phyloP scores from a whole-genome alignment of 2,888 invertebrate genomes.

The Cyrtodaria siliqua region DNA sequence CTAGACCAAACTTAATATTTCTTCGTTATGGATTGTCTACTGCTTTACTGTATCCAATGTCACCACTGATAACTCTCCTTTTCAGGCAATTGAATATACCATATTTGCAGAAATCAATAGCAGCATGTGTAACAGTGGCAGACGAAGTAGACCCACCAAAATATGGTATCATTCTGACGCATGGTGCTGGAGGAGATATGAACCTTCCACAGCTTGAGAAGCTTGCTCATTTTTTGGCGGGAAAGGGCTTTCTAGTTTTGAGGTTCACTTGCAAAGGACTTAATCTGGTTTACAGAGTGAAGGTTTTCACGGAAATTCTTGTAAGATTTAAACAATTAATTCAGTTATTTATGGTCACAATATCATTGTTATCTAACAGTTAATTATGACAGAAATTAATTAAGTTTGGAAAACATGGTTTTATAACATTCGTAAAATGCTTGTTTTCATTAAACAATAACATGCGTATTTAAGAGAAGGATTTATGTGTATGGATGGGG shows the following conservation, averaged over 20 bases:
- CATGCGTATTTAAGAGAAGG: too few species aligned
- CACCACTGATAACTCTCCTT: too few species aligned
- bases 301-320: constrained; percentile 54
- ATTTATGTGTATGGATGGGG: too few species aligned
- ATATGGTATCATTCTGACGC: constrained; percentile 56
- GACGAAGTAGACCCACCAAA: neutral
- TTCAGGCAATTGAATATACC: constrained; percentile 13
- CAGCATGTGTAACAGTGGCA: constrained; percentile 3
- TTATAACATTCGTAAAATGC: too few species aligned
- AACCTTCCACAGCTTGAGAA: constrained; percentile 44
- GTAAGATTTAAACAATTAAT: constrained; percentile 53
- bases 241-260: constrained; percentile 41
- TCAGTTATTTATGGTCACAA: too few species aligned
- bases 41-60: too few species aligned
- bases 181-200: constrained; percentile 70
- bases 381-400: too few species aligned
- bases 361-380: too few species aligned
- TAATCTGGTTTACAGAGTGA: constrained; percentile 59
- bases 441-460: too few species aligned
- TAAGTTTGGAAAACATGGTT: too few species aligned
- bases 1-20: too few species aligned
- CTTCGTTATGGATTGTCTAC: too few species aligned
- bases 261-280: constrained; percentile 68
- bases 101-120: constrained; percentile 20
- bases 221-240: constrained; percentile 40